phyloP scores from a whole-genome alignment of 2,888 invertebrate genomes.

The Terebella lapidaria region DNA sequence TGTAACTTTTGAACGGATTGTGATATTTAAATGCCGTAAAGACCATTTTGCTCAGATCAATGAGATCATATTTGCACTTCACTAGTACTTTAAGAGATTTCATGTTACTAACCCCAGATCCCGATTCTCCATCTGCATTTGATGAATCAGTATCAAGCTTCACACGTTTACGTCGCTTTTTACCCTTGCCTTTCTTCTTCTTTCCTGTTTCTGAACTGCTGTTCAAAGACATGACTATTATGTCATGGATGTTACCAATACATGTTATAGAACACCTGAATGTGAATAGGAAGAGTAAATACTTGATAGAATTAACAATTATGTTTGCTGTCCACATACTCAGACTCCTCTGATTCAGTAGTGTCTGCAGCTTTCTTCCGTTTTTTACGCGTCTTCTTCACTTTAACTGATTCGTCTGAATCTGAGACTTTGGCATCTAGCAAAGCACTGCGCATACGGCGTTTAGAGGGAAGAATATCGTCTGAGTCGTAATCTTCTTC shows the following conservation, averaged over 20 bases:
- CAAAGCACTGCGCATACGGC: not conserved
- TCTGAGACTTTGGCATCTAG: not conserved
- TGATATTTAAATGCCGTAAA: no score
- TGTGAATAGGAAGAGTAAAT: no score
- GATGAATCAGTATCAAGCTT: conserved; percentile 15
- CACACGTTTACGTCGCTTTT: conserved; percentile 5
- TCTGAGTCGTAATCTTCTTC: not conserved
- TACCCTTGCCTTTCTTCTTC: conserved; percentile 7
- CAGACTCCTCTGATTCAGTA: conserved; percentile 5
- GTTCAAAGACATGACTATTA: no score
- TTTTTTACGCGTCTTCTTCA: not conserved
- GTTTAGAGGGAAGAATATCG: not conserved
- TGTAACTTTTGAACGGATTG: no score
- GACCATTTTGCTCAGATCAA: no score
- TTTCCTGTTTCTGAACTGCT: no score
- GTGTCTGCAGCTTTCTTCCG: conserved; percentile 15
- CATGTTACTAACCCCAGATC: not conserved
- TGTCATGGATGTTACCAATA: no score
- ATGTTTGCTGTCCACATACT: no score
- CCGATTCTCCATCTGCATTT: not conserved
- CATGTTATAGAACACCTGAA: no score
- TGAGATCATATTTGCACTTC: no score
- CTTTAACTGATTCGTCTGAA: not conserved
- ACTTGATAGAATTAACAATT: no score
- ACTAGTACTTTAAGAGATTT: conserved; percentile 3